Conservation (phyloP, 2,797 vertebrate genomes). For the Dermochelys coriacea region DNA sequence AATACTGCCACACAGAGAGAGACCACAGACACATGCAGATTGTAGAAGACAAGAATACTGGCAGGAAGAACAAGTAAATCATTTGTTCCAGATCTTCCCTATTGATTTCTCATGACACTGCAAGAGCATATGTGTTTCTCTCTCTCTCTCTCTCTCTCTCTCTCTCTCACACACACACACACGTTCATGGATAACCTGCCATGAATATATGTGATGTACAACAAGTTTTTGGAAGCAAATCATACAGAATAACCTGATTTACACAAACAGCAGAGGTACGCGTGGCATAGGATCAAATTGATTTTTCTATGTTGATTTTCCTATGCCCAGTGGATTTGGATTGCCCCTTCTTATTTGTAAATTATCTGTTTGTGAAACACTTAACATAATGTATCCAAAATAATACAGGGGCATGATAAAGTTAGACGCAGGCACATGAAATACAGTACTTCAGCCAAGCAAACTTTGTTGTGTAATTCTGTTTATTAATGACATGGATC, state of each 20-base stretch:
- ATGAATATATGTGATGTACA: slow-evolving; percentile 43
- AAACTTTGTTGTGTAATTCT: not conserved
- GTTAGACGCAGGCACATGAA: not conserved
- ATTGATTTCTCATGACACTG: slow-evolving; percentile 76
- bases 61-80: slow-evolving; percentile 51
- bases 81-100: slow-evolving; percentile 46
- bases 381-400: slow-evolving; percentile 29
- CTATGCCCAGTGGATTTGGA: fast-evolving
- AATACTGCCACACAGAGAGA: slow-evolving; percentile 8
- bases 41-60: slow-evolving; percentile 52
- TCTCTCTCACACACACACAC: slow-evolving; percentile 11
- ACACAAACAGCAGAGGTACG: slow-evolving; percentile 17
- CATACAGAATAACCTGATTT: slow-evolving; percentile 51
- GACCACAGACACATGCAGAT: not conserved
- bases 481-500: not conserved
- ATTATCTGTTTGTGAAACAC: not conserved
- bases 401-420: not conserved
- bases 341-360: not conserved
- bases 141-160: slow-evolving; percentile 25
- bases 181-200: not conserved
- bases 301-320: not conserved
- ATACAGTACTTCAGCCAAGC: slow-evolving; percentile 11
- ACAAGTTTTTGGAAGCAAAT: slow-evolving; percentile 39
- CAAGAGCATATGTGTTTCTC: slow-evolving; percentile 67
- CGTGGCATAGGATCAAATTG: not conserved